phyloP scores from a whole-genome alignment of 2,888 invertebrate genomes.

The Helicoverpa assulta region DNA sequence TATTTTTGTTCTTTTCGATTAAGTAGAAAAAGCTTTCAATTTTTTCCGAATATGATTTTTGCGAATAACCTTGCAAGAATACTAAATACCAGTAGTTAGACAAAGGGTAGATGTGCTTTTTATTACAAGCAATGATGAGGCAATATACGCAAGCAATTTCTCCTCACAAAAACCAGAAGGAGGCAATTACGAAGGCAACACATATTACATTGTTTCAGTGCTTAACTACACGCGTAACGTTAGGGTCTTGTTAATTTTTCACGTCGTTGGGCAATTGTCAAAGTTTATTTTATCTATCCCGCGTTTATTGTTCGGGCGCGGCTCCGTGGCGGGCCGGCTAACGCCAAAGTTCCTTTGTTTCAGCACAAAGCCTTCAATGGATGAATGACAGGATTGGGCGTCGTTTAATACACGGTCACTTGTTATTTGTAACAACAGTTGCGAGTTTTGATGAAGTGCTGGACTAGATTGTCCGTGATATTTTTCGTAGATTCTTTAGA shows the following conservation, averaged over 20 bases:
- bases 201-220: slow-evolving; percentile 45
- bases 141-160: slow-evolving; percentile 22
- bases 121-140: slow-evolving; percentile 33
- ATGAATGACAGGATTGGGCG: slow-evolving; percentile 44
- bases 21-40: too few species aligned
- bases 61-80: background rate
- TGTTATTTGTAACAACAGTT: slow-evolving; percentile 52
- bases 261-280: slow-evolving; percentile 58
- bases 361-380: slow-evolving; percentile 50
- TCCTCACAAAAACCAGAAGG: slow-evolving; percentile 27
- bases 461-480: slow-evolving; percentile 1
- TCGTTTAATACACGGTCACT: slow-evolving; percentile 42
- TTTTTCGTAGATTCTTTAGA: slow-evolving; percentile 9
- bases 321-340: slow-evolving; percentile 35
- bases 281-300: slow-evolving; percentile 59
- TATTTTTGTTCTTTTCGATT: too few species aligned
- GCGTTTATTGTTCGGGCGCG: slow-evolving; percentile 50
- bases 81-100: slow-evolving; percentile 16
- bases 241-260: slow-evolving; percentile 61
- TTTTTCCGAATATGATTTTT: background rate
- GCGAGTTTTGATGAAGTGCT: slow-evolving; percentile 40
- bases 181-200: slow-evolving; percentile 29
- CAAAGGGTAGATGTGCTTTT: slow-evolving; percentile 13
- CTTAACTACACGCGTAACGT: slow-evolving; percentile 46
- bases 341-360: slow-evolving; percentile 56